These are phyloP conservation scores for Encarsia formosa DNA, from an alignment of 2,888 invertebrate species.

Conservation along the genomic window DNA sequence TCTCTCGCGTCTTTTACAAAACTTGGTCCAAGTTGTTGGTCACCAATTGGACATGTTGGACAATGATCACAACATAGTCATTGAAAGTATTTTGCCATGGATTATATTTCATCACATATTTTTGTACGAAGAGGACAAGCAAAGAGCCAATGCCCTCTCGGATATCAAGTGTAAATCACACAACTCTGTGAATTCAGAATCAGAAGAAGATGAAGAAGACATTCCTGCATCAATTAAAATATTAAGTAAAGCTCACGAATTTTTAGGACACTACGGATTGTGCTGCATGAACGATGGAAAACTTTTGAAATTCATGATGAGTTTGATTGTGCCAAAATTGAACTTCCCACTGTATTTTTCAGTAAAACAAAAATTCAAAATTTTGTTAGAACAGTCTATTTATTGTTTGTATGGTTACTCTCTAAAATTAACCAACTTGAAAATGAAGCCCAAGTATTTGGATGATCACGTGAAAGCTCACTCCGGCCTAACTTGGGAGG, in stretches of 20 bases:
- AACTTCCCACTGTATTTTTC: slow-evolving; percentile 63
- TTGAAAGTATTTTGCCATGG: slow-evolving; percentile 76
- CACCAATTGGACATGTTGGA: slow-evolving; percentile 72
- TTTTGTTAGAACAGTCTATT: slow-evolving; percentile 78
- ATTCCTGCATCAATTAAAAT: slow-evolving; percentile 72
- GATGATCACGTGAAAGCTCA: slow-evolving; percentile 73
- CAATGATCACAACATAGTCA: slow-evolving; percentile 60
- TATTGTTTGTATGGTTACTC: slow-evolving; percentile 85
- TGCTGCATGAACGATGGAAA: slow-evolving; percentile 75
- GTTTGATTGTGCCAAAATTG: slow-evolving; percentile 67
- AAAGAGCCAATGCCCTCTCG: slow-evolving; percentile 53
- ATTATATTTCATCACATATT: slow-evolving; percentile 77
- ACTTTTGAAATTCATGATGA: slow-evolving; percentile 73
- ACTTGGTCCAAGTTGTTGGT: slow-evolving; percentile 70
- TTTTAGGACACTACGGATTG: slow-evolving; percentile 75
- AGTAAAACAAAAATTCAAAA: slow-evolving; percentile 66
- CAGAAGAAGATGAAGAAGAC: slow-evolving; percentile 56
- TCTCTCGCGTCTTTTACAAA: slow-evolving; percentile 66
- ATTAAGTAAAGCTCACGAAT: slow-evolving; percentile 79
- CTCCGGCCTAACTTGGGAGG: slow-evolving; percentile 67
- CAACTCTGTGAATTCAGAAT: slow-evolving; percentile 30
- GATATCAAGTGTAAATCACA: slow-evolving; percentile 34
- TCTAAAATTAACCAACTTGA: slow-evolving; percentile 56
- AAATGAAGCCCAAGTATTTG: slow-evolving; percentile 55
- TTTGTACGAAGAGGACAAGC: slow-evolving; percentile 67